A percentile compares a stretch with the other conserved stretches of the same genome.
Conservation (phyloP, 1,140 invertebrate species). For the Globodera rostochiensis region DNA sequence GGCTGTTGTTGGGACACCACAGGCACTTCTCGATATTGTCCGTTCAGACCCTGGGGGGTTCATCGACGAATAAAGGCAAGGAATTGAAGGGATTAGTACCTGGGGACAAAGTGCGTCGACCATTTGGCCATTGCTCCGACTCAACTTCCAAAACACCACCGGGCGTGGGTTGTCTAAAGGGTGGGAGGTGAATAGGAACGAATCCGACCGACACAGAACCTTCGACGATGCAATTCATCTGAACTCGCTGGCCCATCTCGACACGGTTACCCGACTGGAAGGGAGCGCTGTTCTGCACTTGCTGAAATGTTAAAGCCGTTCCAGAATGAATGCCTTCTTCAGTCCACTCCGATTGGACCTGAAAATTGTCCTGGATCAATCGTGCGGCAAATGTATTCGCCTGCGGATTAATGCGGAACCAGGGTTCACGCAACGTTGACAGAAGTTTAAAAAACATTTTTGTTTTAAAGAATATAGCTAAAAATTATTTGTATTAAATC, state of each 20-base stretch:
- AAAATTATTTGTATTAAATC: no score
- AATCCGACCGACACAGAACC: conserved; percentile 40
- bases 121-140: conserved; percentile 57
- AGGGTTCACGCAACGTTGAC: no score
- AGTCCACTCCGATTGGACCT: not conserved
- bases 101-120: conserved; percentile 61
- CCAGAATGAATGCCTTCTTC: no score
- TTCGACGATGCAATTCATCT: conserved; percentile 57
- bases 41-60: conserved; percentile 36
- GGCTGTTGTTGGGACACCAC: not conserved
- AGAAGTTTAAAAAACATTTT: no score
- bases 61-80: not conserved
- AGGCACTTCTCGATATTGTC: conserved; percentile 48
- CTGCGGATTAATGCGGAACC: no score
- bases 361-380: conserved; percentile 60
- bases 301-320: conserved; percentile 7
- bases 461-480: no score
- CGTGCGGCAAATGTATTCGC: no score
- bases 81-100: conserved; percentile 11
- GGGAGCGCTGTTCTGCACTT: conserved; percentile 49
- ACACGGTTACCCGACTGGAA: conserved; percentile 56
- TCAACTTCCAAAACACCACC: conserved; percentile 62
- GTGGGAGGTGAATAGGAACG: not conserved
- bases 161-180: conserved; percentile 51
- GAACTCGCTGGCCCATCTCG: conserved; percentile 61